phyloP scores from a whole-genome alignment of 2,113 vertebrate genomes.

The Cyanoramphus novaezelandiae region DNA sequence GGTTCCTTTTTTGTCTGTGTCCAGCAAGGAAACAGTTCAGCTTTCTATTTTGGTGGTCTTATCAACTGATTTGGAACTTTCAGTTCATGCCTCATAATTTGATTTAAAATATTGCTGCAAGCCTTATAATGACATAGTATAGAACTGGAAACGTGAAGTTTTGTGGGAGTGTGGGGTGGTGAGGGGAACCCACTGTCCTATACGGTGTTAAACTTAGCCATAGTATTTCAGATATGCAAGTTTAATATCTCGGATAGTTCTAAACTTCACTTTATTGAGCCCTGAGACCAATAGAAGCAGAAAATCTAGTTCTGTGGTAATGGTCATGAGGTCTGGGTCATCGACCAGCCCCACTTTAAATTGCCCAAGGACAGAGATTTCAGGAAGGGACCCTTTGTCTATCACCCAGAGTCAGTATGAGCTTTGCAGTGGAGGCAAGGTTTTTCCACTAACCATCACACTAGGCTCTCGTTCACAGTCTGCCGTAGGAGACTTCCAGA shows the following conservation, averaged over 20 bases:
- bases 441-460: background rate
- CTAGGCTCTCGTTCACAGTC: background rate
- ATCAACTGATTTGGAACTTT: background rate
- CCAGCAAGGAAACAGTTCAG: background rate
- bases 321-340: background rate
- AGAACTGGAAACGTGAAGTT: background rate
- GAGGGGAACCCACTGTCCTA: background rate
- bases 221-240: background rate
- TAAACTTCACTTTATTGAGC: background rate
- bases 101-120: background rate
- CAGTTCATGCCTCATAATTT: background rate
- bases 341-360: background rate
- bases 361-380: background rate
- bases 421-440: background rate
- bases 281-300: background rate
- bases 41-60: background rate
- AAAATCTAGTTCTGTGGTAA: background rate
- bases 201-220: rapidly evolving
- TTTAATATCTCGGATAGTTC: background rate
- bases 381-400: background rate
- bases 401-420: background rate
- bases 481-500: background rate
- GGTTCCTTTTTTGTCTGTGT: background rate
- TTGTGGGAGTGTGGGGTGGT: background rate
- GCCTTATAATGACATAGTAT: background rate